phyloP scores from a whole-genome alignment of 2,797 vertebrate species.

The Coregonus sp. region DNA sequence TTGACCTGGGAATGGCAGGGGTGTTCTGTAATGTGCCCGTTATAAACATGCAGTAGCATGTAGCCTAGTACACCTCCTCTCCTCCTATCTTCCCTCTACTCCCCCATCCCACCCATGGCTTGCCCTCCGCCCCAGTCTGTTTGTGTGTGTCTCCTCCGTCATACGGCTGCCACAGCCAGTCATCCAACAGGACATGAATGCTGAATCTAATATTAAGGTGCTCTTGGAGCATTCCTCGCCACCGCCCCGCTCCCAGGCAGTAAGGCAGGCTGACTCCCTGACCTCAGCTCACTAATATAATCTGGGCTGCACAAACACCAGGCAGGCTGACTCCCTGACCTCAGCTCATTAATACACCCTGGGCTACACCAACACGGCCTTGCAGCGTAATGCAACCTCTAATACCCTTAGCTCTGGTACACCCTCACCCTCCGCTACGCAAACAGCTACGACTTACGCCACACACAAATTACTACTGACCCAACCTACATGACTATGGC shows the following conservation, averaged over 20 bases:
- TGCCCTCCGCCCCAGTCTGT: slow-evolving; percentile 25
- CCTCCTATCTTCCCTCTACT: slow-evolving; percentile 26
- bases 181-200: slow-evolving; percentile 50
- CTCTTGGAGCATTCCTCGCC: slow-evolving; percentile 49
- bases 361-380: slow-evolving; percentile 51
- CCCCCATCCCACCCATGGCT: slow-evolving; percentile 9
- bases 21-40: slow-evolving; percentile 46
- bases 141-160: slow-evolving; percentile 4
- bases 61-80: slow-evolving; percentile 22
- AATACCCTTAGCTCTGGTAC: slow-evolving; percentile 29
- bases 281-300: slow-evolving; percentile 32
- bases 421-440: slow-evolving; percentile 14
- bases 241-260: slow-evolving; percentile 20
- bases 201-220: slow-evolving; percentile 68
- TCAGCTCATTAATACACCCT: slow-evolving; percentile 35
- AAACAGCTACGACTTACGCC: slow-evolving; percentile 47
- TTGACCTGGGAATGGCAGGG: slow-evolving; percentile 48
- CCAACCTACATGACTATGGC: slow-evolving; percentile 43
- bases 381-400: slow-evolving; percentile 37
- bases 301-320: slow-evolving; percentile 49
- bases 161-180: not conserved
- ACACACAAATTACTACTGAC: not conserved
- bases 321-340: slow-evolving; percentile 46
- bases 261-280: slow-evolving; percentile 24
- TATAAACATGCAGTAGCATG: slow-evolving; percentile 55